A percentile compares a stretch with the other conserved stretches of the same genome.
Evolutionary conservation across 2,888 invertebrate species (phyloP).

Genomic region (Clepsis dumicolana): DNA sequence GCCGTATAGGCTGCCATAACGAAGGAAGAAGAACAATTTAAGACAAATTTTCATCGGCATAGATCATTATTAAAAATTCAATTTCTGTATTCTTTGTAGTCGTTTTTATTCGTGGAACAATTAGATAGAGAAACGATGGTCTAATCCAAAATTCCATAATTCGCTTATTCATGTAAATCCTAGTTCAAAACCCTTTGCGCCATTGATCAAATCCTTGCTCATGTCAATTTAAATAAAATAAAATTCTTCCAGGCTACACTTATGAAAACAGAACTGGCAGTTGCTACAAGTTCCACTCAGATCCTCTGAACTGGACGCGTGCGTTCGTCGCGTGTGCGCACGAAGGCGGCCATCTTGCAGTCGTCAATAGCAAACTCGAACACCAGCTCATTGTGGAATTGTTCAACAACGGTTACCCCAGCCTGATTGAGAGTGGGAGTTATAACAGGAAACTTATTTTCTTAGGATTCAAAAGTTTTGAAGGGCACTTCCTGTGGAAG

Average conservation of each 20-base stretch:
- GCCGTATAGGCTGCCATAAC: too few relatives aligned
- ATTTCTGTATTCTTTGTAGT: too few relatives aligned
- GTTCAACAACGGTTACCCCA: background rate
- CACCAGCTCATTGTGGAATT: background rate
- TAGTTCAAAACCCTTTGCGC: background rate
- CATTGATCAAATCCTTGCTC: background rate
- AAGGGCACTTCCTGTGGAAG: slow-evolving; percentile 21
- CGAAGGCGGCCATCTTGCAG: slow-evolving; percentile 29
- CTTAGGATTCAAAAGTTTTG: slow-evolving; percentile 24
- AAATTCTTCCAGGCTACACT: background rate
- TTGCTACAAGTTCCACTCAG: slow-evolving; percentile 28
- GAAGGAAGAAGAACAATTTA: background rate
- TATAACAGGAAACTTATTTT: background rate
- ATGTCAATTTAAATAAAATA: background rate
- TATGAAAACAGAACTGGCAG: slow-evolving; percentile 11
- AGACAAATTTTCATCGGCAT: background rate
- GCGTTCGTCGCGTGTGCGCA: slow-evolving; percentile 30
- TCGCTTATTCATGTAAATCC: too few relatives aligned
- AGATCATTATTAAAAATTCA: too few relatives aligned
- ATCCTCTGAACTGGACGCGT: slow-evolving; percentile 30
- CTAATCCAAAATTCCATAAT: too few relatives aligned
- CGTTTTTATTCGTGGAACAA: too few relatives aligned
- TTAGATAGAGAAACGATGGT: too few relatives aligned
- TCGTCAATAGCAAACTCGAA: slow-evolving; percentile 23
- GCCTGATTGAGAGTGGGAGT: background rate